Evolutionary conservation across 2,888 invertebrate genomes (phyloP).

Genomic region (Micoletzkya japonica): DNA sequence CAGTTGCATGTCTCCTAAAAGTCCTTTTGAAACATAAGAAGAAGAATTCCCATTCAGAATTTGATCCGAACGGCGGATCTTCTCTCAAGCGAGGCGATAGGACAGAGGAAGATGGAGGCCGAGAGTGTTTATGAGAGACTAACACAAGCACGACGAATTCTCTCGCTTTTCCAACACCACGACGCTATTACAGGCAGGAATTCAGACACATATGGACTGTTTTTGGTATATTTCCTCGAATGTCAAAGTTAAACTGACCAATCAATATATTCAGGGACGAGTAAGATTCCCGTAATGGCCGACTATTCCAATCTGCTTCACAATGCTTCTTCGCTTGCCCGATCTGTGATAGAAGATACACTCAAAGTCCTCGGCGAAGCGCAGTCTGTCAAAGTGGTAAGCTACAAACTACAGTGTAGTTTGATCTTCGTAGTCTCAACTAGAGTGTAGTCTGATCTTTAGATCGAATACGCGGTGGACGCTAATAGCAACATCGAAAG

Average conservation of each 20-base stretch:
- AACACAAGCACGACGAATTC: constrained; percentile 75
- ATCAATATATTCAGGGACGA: constrained; percentile 77
- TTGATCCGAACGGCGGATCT: constrained; percentile 44
- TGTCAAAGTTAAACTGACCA: too few relatives aligned
- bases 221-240: too few relatives aligned
- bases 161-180: constrained; percentile 92
- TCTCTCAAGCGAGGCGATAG: constrained; percentile 27
- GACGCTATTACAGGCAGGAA: constrained; percentile 84
- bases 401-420: background rate
- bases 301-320: constrained; percentile 74
- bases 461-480: constrained; percentile 19
- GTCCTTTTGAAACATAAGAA: background rate
- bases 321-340: constrained; percentile 31
- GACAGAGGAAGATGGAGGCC: constrained; percentile 19
- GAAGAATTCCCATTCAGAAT: constrained; percentile 31
- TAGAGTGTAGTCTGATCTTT: background rate
- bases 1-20: background rate
- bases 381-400: background rate
- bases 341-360: constrained; percentile 32
- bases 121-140: constrained; percentile 65
- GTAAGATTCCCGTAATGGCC: constrained; percentile 82
- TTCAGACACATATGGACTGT: constrained; percentile 67
- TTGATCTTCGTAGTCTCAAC: too few relatives aligned
- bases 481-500: constrained; percentile 5
- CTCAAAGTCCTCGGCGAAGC: background rate